Percentiles rank a stretch among this genome's conserved stretches.
Conservation (phyloP, 2,113 vertebrate genomes). For the human (Homo sapiens) region DNA sequence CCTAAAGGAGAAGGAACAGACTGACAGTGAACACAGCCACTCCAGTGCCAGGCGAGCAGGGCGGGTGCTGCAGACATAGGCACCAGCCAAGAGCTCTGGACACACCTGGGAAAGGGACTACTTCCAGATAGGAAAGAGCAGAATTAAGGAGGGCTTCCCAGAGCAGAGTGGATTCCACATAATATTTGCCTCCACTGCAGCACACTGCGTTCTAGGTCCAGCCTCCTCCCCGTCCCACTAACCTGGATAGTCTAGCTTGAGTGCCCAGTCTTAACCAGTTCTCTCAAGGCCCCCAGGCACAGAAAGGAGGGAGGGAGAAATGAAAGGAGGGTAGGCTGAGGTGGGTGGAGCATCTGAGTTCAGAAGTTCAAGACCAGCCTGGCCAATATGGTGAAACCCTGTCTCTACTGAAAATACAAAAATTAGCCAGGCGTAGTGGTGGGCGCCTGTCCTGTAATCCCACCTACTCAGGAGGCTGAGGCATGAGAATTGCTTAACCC, state of each 20-base stretch:
- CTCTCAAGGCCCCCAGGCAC: neutral
- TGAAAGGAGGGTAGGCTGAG: too few species aligned
- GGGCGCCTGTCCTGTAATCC: too few species aligned
- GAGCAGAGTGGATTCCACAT: rapidly evolving
- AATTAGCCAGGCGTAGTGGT: too few species aligned
- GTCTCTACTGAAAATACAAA: too few species aligned
- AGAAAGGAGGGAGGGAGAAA: neutral
- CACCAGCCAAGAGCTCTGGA: neutral
- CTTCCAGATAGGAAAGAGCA: neutral
- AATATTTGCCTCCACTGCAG: rapidly evolving
- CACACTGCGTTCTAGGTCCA: rapidly evolving
- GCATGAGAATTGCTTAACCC: too few species aligned
- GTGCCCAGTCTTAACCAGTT: too few species aligned
- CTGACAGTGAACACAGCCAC: rapidly evolving
- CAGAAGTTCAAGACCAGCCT: too few species aligned
- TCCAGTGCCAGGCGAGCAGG: neutral
- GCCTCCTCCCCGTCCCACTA: neutral
- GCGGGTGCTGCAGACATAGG: rapidly evolving
- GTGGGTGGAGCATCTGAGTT: too few species aligned
- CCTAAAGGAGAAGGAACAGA: too few species aligned
- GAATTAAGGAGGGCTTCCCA: neutral
- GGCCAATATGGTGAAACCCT: too few species aligned
- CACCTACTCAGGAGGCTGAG: too few species aligned
- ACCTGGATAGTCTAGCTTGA: too few species aligned
- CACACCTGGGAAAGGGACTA: rapidly evolving